These are phyloP conservation scores for Myotis findleyi DNA, from an alignment of 2,797 vertebrate genomes.

Conservation along the genomic window DNA sequence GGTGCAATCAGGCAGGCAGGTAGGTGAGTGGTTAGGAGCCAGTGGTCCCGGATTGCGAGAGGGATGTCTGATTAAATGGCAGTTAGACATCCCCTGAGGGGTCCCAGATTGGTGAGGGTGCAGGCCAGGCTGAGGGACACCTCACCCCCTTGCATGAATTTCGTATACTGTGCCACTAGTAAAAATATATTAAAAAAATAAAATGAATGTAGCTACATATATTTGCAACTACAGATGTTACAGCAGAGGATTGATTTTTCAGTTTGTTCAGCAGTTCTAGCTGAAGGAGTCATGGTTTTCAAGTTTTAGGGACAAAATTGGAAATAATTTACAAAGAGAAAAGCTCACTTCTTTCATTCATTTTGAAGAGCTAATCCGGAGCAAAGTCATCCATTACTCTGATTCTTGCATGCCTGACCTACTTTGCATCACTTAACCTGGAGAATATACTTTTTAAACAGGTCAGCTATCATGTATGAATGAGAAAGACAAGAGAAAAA, in stretches of 20 bases:
- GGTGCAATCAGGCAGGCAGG: too few species aligned
- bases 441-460: not conserved
- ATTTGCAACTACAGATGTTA: conserved; percentile 30
- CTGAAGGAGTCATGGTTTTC: not conserved
- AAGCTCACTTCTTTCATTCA: not conserved
- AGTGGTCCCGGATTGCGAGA: too few species aligned
- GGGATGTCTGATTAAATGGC: too few species aligned
- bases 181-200: too few species aligned
- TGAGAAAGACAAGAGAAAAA: conserved; percentile 36
- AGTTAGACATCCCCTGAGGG: too few species aligned
- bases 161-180: too few species aligned
- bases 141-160: too few species aligned
- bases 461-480: not conserved
- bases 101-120: too few species aligned
- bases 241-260: not conserved
- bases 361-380: conserved; percentile 23
- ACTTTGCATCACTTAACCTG: not conserved
- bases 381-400: not conserved
- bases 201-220: not conserved
- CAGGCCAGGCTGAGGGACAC: too few species aligned
- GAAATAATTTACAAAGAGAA: not conserved
- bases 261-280: not conserved
- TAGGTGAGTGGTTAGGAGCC: too few species aligned
- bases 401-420: not conserved
- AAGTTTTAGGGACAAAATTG: not conserved